A percentile compares a stretch with the other conserved stretches of the same genome.
Conservation (phyloP, 2,888 invertebrate genomes). For the Thymelicus lineola region DNA sequence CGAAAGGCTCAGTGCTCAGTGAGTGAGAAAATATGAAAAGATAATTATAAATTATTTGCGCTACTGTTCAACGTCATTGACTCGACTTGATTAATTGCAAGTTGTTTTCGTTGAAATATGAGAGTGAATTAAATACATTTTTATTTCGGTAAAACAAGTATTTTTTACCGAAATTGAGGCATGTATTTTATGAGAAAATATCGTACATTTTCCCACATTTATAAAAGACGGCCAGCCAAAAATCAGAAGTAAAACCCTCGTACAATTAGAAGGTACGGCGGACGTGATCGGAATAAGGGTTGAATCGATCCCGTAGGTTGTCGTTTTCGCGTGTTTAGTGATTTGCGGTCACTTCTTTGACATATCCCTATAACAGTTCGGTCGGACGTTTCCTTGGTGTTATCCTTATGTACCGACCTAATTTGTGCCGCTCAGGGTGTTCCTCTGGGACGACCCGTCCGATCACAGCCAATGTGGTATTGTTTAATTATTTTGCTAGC, state of each 20-base stretch:
- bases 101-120: neutral
- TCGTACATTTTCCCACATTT: conserved; percentile 25
- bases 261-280: conserved; percentile 35
- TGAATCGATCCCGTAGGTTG: conserved; percentile 32
- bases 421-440: conserved; percentile 62
- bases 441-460: conserved; percentile 60
- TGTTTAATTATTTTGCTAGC: conserved; percentile 81
- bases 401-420: conserved; percentile 59
- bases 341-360: conserved; percentile 42
- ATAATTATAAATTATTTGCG: conserved; percentile 50
- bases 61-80: conserved; percentile 9
- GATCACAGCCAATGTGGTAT: conserved; percentile 66
- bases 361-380: conserved; percentile 49
- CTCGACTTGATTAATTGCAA: conserved; percentile 9
- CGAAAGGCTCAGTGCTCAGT: conserved; percentile 57
- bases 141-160: neutral
- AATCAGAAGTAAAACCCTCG: conserved; percentile 33
- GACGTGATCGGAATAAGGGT: conserved; percentile 36
- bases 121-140: no score
- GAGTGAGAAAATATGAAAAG: conserved; percentile 59
- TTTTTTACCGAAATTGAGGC: neutral
- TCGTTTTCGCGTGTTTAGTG: conserved; percentile 41
- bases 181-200: neutral
- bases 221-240: conserved; percentile 24
- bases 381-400: conserved; percentile 46